Percentiles rank a stretch among this genome's conserved stretches.
Evolutionary conservation across 2,888 invertebrate genomes (phyloP).

Genomic region (Ophion costatus): DNA sequence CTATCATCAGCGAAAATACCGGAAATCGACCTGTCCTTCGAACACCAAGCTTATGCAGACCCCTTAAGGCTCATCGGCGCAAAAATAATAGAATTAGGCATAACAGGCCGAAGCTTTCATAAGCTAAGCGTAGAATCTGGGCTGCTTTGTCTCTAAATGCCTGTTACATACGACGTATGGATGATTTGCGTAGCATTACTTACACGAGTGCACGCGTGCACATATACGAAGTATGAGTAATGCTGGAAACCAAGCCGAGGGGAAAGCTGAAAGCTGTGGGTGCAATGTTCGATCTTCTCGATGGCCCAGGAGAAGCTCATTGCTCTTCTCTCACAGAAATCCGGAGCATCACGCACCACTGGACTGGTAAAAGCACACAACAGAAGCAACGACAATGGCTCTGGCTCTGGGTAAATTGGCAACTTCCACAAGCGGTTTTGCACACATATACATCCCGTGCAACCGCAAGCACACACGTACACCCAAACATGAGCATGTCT

Average conservation of each 20-base stretch:
- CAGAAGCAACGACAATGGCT: constrained; percentile 45
- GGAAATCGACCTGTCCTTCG: too few relatives aligned
- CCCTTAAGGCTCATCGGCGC: too few relatives aligned
- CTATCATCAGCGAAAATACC: too few relatives aligned
- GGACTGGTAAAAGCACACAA: constrained; percentile 26
- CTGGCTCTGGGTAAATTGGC: constrained; percentile 33
- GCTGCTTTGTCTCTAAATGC: not conserved
- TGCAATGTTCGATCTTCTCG: constrained; percentile 57
- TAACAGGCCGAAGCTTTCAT: too few relatives aligned
- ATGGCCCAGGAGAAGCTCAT: constrained; percentile 54
- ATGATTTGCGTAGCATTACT: not conserved
- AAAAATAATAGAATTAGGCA: too few relatives aligned
- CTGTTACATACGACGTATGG: not conserved
- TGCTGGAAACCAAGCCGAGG: constrained; percentile 47
- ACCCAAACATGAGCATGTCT: not conserved
- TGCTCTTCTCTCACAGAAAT: constrained; percentile 55
- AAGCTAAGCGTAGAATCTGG: not conserved
- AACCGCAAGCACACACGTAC: not conserved
- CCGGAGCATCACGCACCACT: constrained; percentile 43
- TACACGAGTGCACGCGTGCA: not conserved
- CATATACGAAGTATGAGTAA: not conserved
- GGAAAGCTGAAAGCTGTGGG: constrained; percentile 32
- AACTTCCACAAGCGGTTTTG: constrained; percentile 22
- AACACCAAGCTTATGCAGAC: too few relatives aligned
- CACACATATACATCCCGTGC: not conserved